Percentiles rank a stretch among this genome's conserved stretches.
Evolutionary conservation across 2,113 vertebrate genomes (phyloP).

Genomic region (Corythornis cristatus): DNA sequence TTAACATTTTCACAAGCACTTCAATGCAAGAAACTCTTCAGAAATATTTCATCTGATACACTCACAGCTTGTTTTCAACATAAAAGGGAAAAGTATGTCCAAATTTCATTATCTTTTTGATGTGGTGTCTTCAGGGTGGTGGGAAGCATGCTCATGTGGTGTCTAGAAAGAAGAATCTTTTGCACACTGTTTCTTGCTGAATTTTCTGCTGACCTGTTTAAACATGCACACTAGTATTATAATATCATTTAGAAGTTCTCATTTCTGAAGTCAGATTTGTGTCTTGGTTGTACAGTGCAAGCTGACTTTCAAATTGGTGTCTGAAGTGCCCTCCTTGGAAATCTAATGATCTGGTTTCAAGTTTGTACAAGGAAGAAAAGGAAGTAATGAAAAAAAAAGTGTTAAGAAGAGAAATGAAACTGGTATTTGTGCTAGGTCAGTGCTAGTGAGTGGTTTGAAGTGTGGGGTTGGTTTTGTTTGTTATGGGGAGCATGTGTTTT

Average conservation of each 20-base stretch:
- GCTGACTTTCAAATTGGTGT: background rate
- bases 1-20: background rate
- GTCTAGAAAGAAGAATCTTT: background rate
- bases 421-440: background rate
- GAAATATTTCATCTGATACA: background rate
- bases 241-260: background rate
- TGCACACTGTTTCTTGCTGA: background rate
- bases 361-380: background rate
- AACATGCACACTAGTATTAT: background rate
- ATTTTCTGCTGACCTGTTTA: background rate
- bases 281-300: background rate
- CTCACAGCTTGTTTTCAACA: background rate
- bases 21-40: background rate
- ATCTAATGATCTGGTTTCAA: background rate
- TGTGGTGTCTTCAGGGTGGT: background rate
- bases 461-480: too few species aligned
- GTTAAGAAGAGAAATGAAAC: background rate
- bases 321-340: background rate
- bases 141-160: background rate
- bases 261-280: background rate
- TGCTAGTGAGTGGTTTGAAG: background rate
- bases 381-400: background rate
- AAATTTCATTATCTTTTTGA: background rate
- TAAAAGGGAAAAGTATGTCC: background rate
- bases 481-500: too few species aligned